Conservation (phyloP, 2,888 invertebrate genomes). For the Taenaris catops region DNA sequence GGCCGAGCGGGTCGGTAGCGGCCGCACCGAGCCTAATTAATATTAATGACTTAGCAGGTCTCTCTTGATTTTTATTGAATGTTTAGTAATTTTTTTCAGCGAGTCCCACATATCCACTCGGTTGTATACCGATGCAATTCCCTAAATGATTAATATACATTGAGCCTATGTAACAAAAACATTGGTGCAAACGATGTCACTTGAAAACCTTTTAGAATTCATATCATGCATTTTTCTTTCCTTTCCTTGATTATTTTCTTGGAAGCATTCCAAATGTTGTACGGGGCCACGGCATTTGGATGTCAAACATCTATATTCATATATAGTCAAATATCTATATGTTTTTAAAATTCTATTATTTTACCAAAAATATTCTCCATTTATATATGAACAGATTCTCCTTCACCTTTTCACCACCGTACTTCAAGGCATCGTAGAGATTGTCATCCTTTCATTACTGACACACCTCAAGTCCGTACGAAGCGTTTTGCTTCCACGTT, state of each 20-base stretch:
- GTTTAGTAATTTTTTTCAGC: too few relatives aligned
- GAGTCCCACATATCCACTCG: too few relatives aligned
- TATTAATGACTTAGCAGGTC: constrained; percentile 79
- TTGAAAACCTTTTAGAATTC: constrained; percentile 18
- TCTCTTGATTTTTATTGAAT: too few relatives aligned
- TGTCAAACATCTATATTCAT: constrained; percentile 20
- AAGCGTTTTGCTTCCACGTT: too few relatives aligned
- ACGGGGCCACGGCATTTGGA: constrained; percentile 15
- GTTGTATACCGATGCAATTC: too few relatives aligned
- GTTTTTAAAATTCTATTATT: not conserved
- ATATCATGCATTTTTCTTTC: constrained; percentile 21
- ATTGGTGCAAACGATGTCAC: not conserved
- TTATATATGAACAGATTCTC: too few relatives aligned
- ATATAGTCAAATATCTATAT: not conserved
- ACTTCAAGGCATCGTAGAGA: too few relatives aligned
- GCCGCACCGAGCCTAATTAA: constrained; percentile 73
- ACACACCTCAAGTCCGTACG: too few relatives aligned
- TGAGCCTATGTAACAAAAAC: not conserved
- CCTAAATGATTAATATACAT: too few relatives aligned
- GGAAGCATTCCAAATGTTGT: constrained; percentile 19
- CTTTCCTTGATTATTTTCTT: constrained; percentile 24
- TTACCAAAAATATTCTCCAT: too few relatives aligned
- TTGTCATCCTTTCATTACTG: too few relatives aligned
- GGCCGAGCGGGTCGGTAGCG: constrained; percentile 42
- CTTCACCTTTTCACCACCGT: too few relatives aligned